Evolutionary conservation across 2,113 vertebrate species (phyloP).

Genomic region (Caranx ignobilis): DNA sequence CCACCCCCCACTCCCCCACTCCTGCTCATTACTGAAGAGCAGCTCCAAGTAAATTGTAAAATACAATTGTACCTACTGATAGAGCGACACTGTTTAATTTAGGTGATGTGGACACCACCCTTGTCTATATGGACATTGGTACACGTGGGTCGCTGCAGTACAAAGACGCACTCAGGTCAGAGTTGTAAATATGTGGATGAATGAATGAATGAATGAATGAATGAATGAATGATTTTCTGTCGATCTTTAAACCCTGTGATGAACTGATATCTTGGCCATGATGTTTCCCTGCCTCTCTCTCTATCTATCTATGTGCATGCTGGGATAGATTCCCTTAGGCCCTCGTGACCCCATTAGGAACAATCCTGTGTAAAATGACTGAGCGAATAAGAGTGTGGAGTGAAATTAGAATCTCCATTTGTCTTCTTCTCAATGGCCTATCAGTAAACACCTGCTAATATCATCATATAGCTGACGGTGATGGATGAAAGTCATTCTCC

Average conservation of each 20-base stretch:
- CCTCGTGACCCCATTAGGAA: constrained; percentile 38
- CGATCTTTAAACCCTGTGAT: background rate
- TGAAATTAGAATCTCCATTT: constrained; percentile 54
- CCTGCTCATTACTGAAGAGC: background rate
- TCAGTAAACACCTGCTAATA: constrained; percentile 81
- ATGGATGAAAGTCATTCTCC: constrained; percentile 75
- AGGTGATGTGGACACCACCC: too few species aligned
- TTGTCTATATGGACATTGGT: too few species aligned
- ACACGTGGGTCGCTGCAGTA: too few species aligned
- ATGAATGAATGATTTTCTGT: background rate
- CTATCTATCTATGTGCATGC: constrained; percentile 2
- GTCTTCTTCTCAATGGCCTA: constrained; percentile 66
- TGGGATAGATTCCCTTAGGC: constrained; percentile 18
- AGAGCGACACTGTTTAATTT: background rate
- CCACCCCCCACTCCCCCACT: too few species aligned
- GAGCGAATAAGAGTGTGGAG: constrained; percentile 27
- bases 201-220: too few species aligned
- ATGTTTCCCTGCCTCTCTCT: constrained; percentile 4
- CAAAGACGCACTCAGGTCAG: too few species aligned
- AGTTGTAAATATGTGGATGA: background rate
- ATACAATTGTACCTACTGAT: background rate
- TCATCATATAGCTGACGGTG: constrained; percentile 64
- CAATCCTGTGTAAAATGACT: constrained; percentile 46
- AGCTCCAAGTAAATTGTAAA: background rate
- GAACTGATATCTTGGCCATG: background rate